Base-by-base conservation (phyloP, 2,888 invertebrate species). In the Heteromyza rotundicornis region DNA sequence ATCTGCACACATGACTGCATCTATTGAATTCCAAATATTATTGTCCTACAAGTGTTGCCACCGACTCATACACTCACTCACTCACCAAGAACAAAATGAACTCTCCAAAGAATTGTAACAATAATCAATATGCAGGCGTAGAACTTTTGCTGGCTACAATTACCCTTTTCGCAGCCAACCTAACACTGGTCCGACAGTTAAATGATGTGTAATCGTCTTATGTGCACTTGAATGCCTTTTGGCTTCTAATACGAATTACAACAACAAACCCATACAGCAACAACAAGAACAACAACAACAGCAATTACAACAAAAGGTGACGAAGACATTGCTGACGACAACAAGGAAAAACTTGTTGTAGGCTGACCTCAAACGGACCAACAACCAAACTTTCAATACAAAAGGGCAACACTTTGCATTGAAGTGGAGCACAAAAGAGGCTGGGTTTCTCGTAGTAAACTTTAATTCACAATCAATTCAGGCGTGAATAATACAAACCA, bases 131-230 rank as follows among this genome's bases (percentile, higher is more conserved):
- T 73, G 70, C 71, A 70, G 54, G 51, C 50, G 35, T 24, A 32
- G 47, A 47, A 10, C 20, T 57, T 20, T 19, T 10, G 44, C 27
- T 32, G 58, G 47, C 19, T 74, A 77, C 76, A 74, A 74, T 74
- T 74, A 74, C 68, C 69, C 64, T 55, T 63, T 61, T 55, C 27
- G 16, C 12, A 7, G 32, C 20, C n/a, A 47, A 71, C 76, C 68
- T 71, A 67, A 64, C 14, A 14, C 20, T 32, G 68, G 70, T 68
- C 67, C 75, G 76, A 73, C 80, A 72, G 79, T 79, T 79, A 79
- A 79, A 79, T 79, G 79, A 79, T 79, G 79, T 80, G 79, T 80
- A 79, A 79, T 79, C 79, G 78, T 80, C 80, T 79, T 79, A 79
- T 74, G 75, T 72, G 74, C 79, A 77, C 77, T 77, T 72, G 74